These are phyloP conservation scores for Malurus leucopterus DNA, from an alignment of 2,797 vertebrate species.

Conservation along the genomic window DNA sequence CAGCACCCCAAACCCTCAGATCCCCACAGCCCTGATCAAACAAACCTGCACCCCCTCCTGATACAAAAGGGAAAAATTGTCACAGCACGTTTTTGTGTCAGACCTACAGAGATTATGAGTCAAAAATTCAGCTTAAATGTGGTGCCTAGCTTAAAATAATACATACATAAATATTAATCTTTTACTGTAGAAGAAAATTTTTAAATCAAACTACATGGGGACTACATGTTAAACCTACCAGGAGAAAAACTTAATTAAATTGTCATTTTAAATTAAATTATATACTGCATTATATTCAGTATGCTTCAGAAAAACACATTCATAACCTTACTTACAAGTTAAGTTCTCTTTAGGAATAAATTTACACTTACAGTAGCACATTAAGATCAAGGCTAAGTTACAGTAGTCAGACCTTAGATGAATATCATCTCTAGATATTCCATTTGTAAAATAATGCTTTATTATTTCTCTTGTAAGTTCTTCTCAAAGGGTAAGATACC, in stretches of 20 bases:
- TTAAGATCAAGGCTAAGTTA: not conserved
- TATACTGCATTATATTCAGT: not conserved
- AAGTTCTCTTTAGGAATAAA: not conserved
- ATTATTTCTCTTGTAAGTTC: not conserved
- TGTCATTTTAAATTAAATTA: not conserved
- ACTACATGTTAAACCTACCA: not conserved
- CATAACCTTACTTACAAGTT: slow-evolving; percentile 31
- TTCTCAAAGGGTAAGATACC: not conserved
- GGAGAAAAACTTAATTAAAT: not conserved
- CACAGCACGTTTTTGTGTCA: no score
- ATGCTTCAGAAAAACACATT: not conserved
- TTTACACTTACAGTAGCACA: not conserved
- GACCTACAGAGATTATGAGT: not conserved
- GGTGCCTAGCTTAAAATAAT: not conserved
- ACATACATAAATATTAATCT: not conserved
- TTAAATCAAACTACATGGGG: not conserved
- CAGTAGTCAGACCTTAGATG: not conserved
- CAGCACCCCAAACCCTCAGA: not conserved
- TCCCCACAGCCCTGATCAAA: no score
- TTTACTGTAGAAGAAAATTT: not conserved
- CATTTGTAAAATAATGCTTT: not conserved
- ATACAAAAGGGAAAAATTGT: no score
- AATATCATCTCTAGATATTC: not conserved
- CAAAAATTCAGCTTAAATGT: not conserved
- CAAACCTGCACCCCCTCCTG: no score